Percentiles rank a stretch among this genome's conserved stretches.
These are phyloP conservation scores for Sylvilagus floridanus DNA, from an alignment of 2,797 vertebrate species.

Conservation along the genomic window DNA sequence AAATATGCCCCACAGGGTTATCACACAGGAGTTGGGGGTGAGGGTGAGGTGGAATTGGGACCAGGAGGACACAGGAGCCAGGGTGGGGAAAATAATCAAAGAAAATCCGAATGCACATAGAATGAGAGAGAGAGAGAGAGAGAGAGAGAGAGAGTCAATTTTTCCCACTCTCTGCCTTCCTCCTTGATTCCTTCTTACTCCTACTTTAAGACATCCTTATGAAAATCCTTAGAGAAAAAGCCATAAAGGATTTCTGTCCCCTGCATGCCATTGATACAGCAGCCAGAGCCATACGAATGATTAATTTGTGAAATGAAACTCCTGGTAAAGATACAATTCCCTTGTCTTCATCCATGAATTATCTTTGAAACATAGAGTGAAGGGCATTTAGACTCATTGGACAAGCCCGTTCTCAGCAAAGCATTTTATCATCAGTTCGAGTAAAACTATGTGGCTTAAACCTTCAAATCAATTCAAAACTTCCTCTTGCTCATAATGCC, in stretches of 20 bases:
- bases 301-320: slow-evolving; percentile 47
- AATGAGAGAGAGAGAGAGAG: not conserved
- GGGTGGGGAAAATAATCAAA: slow-evolving; percentile 26
- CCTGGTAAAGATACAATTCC: slow-evolving; percentile 35
- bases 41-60: not conserved
- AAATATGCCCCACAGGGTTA: not conserved
- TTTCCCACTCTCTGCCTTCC: slow-evolving; percentile 8
- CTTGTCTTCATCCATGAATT: slow-evolving; percentile 43
- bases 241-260: slow-evolving; percentile 26
- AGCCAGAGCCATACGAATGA: not conserved
- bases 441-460: slow-evolving; percentile 26
- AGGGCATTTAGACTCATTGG: not conserved
- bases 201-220: slow-evolving; percentile 16
- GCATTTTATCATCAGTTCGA: slow-evolving; percentile 54
- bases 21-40: not conserved
- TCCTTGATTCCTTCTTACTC: not conserved
- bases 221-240: slow-evolving; percentile 2
- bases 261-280: not conserved
- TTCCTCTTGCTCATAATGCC: slow-evolving; percentile 36
- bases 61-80: not conserved
- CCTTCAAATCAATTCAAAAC: slow-evolving; percentile 62
- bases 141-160: not conserved
- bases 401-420: slow-evolving; percentile 47
- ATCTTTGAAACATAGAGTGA: slow-evolving; percentile 45
- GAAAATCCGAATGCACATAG: not conserved